These are phyloP conservation scores for Falco punctatus DNA, from an alignment of 2,113 vertebrate species.

Conservation along the genomic window DNA sequence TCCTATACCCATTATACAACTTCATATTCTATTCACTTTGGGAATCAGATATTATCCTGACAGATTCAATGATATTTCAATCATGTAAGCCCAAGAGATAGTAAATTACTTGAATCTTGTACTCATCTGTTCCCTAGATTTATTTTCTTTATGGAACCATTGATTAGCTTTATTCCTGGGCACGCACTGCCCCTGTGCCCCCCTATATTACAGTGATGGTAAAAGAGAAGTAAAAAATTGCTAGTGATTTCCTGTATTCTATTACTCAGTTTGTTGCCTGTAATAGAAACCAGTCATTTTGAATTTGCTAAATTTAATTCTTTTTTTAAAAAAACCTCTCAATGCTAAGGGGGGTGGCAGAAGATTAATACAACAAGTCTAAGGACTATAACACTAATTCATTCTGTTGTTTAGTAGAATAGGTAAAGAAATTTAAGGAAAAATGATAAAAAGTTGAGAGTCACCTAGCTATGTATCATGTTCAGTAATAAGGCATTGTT, in stretches of 20 bases:
- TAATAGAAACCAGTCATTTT: not conserved
- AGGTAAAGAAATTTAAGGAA: not conserved
- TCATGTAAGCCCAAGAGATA: not conserved
- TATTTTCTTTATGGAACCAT: not conserved
- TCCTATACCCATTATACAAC: not conserved
- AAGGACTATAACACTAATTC: not conserved
- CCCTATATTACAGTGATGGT: not conserved
- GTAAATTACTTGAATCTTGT: not conserved
- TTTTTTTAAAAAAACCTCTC: not conserved
- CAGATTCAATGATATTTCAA: not conserved
- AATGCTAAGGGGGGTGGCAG: not conserved
- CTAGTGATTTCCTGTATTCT: not conserved
- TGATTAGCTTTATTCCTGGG: not conserved
- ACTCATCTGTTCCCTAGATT: not conserved
- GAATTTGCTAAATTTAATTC: not conserved
- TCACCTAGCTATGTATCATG: not conserved
- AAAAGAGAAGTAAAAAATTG: not conserved
- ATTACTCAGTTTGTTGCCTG: not conserved
- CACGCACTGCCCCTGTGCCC: too few relatives aligned
- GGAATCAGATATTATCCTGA: not conserved
- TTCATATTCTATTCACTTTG: not conserved
- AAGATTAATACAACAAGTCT: not conserved
- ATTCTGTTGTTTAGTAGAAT: not conserved
- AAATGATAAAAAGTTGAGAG: not conserved
- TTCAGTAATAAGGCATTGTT: not conserved